phyloP scores from a whole-genome alignment of 1,140 invertebrate genomes.

The Apocrypta bakeri region DNA sequence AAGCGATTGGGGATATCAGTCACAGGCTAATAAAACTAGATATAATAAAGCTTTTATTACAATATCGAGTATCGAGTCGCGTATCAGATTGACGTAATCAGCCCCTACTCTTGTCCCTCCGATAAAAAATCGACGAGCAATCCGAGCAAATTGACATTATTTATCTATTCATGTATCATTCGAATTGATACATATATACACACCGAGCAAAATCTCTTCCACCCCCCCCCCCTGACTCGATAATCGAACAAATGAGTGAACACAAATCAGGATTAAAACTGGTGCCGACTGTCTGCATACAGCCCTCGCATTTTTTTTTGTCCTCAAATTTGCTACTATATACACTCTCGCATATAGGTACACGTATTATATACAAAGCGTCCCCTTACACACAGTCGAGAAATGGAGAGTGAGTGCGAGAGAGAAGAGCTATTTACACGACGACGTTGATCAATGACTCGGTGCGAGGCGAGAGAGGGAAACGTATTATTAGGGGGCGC shows the following conservation, averaged over 20 bases:
- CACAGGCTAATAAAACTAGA: too few relatives aligned
- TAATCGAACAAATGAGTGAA: slow-evolving; percentile 33
- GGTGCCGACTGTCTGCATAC: neutral
- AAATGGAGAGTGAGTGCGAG: neutral
- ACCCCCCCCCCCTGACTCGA: neutral
- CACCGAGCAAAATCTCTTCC: neutral
- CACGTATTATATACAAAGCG: too few relatives aligned
- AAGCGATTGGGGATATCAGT: too few relatives aligned
- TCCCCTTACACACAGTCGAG: neutral
- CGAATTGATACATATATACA: neutral
- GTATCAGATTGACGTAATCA: neutral
- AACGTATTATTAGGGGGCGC: slow-evolving; percentile 25
- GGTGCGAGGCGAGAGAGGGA: slow-evolving; percentile 20
- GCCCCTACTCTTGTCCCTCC: neutral
- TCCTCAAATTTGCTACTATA: neutral
- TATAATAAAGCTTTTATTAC: neutral
- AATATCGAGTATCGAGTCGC: neutral
- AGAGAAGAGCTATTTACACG: slow-evolving; percentile 12
- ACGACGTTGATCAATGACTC: slow-evolving; percentile 44
- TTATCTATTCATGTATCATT: neutral
- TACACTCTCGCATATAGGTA: neutral
- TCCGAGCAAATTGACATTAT: slow-evolving; percentile 16
- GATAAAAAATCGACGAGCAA: slow-evolving; percentile 13
- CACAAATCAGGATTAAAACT: slow-evolving; percentile 41
- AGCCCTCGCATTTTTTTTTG: slow-evolving; percentile 7